A percentile compares a stretch with the other conserved stretches of the same genome.
Evolutionary conservation across 2,113 vertebrate genomes (phyloP).

Genomic region (Nematolebias whitei): DNA sequence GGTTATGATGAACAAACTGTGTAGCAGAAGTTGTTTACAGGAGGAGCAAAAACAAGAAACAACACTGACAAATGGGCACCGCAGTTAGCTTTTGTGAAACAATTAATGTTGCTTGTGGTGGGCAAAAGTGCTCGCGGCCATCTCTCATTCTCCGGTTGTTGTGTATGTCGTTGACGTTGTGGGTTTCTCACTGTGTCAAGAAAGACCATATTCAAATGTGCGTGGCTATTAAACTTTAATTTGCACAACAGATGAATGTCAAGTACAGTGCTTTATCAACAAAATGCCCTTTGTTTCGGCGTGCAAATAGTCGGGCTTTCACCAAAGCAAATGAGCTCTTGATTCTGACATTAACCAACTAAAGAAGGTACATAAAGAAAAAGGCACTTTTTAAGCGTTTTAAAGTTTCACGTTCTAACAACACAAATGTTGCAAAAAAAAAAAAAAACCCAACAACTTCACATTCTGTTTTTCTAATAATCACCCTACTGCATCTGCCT

Average conservation of each 20-base stretch:
- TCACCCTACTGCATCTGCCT: not conserved
- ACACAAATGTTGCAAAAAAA: not conserved
- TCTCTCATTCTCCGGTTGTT: constrained; percentile 51
- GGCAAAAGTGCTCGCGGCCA: constrained; percentile 64
- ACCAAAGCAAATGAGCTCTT: constrained; percentile 42
- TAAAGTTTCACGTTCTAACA: constrained; percentile 24
- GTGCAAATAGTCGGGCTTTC: constrained; percentile 47
- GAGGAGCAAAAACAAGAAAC: constrained; percentile 58
- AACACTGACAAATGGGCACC: constrained; percentile 60
- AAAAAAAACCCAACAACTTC: not conserved
- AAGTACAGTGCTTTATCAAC: constrained; percentile 69
- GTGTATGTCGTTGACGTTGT: constrained; percentile 35
- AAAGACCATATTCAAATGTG: constrained; percentile 75
- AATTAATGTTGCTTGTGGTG: constrained; percentile 68
- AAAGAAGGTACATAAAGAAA: constrained; percentile 1
- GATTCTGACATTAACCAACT: constrained; percentile 49
- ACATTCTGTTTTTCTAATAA: not conserved
- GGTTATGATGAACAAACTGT: constrained; percentile 59
- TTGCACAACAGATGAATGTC: constrained; percentile 74
- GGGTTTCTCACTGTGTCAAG: constrained; percentile 66
- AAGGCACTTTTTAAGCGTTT: constrained; percentile 31
- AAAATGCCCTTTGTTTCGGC: constrained; percentile 65
- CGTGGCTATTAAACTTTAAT: constrained; percentile 77
- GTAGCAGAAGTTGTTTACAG: constrained; percentile 63
- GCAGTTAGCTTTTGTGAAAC: constrained; percentile 56